A percentile compares a stretch with the other conserved stretches of the same genome.
Evolutionary conservation across 2,797 vertebrate species (phyloP).

Genomic region (Sebastes goodei): DNA sequence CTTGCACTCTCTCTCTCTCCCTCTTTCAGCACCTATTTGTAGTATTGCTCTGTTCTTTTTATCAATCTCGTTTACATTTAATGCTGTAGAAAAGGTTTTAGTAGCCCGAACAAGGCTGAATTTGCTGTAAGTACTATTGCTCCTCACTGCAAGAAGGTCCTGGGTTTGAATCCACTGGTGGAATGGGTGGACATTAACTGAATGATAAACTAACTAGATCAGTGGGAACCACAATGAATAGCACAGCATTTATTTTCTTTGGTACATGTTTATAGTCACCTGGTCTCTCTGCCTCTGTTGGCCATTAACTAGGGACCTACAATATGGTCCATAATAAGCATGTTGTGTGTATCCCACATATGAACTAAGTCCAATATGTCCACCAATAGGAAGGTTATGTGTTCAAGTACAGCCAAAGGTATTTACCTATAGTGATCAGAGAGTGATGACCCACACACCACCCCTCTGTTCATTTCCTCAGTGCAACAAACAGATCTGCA

Average conservation of each 20-base stretch:
- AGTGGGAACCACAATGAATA: not conserved
- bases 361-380: not conserved
- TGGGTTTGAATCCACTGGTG: too few relatives aligned
- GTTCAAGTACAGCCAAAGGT: not conserved
- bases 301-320: not conserved
- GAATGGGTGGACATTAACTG: too few relatives aligned
- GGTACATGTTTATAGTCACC: not conserved
- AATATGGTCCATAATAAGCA: not conserved
- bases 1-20: too few relatives aligned
- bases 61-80: not conserved
- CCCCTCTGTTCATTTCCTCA: not conserved
- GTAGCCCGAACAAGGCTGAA: not conserved
- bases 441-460: not conserved
- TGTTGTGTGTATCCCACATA: not conserved
- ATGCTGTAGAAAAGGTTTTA: not conserved
- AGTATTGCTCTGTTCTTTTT: not conserved
- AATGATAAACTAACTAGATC: too few relatives aligned
- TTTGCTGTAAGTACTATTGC: not conserved
- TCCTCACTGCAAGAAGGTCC: not conserved
- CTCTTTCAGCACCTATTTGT: not conserved
- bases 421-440: not conserved
- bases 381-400: not conserved
- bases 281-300: not conserved
- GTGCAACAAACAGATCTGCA: constrained; percentile 25
- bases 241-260: not conserved